phyloP scores from a whole-genome alignment of 2,888 invertebrate genomes.

The Acanthosepion esculentum region DNA sequence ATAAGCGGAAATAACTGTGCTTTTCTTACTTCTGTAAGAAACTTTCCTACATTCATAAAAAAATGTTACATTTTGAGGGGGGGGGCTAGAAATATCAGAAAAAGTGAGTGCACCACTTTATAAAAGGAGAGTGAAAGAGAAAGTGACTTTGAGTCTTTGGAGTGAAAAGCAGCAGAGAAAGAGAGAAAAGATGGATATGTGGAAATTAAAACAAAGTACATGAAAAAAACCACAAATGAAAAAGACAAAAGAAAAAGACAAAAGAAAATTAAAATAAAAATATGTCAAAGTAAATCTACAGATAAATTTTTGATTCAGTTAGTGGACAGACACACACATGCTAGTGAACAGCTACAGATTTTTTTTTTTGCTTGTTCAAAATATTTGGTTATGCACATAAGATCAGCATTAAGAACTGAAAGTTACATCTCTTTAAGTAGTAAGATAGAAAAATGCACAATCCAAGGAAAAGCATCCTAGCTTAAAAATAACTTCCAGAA shows the following conservation, averaged over 20 bases:
- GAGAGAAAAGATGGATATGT: background rate
- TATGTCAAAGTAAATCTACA: background rate
- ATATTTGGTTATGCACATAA: background rate
- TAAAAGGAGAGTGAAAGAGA: too few relatives aligned
- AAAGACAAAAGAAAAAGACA: background rate
- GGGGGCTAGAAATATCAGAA: background rate
- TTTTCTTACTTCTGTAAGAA: too few relatives aligned
- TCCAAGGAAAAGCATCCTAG: background rate
- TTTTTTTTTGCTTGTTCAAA: background rate
- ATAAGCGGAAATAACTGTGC: too few relatives aligned
- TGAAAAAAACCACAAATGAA: background rate
- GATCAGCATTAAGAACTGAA: background rate
- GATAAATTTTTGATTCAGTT: background rate
- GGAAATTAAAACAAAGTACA: background rate
- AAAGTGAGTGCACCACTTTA: background rate
- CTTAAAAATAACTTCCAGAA: background rate
- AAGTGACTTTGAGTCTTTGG: too few relatives aligned
- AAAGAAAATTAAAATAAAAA: background rate
- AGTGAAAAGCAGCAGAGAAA: background rate
- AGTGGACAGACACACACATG: background rate
- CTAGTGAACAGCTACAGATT: background rate
- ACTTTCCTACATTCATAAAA: too few relatives aligned
- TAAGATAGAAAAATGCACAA: background rate
- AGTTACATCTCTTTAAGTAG: background rate
- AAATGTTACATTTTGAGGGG: too few relatives aligned